Evolutionary conservation across 2,797 vertebrate genomes (phyloP).

Genomic region (Adrianichthys oophorus): DNA sequence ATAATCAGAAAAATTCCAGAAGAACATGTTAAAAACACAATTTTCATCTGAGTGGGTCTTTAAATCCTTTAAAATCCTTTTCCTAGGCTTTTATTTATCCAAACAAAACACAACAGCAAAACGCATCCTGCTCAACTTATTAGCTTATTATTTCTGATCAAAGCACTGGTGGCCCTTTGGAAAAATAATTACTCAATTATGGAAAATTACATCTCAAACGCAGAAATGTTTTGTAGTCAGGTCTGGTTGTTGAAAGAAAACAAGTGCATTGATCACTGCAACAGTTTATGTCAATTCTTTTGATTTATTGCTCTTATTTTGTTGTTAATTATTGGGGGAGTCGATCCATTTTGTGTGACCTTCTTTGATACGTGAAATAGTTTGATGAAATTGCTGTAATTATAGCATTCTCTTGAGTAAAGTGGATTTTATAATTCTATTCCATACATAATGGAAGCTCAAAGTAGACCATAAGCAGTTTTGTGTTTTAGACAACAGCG

Average conservation of each 20-base stretch:
- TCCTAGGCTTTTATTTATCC: no score
- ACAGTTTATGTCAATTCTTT: not conserved
- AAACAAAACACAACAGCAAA: no score
- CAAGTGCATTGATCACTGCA: not conserved
- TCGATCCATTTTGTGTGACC: not conserved
- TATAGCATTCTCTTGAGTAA: not conserved
- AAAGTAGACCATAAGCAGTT: no score
- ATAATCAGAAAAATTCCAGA: no score
- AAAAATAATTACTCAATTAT: not conserved
- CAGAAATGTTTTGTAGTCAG: not conserved
- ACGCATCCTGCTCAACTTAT: not conserved
- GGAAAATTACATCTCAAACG: not conserved
- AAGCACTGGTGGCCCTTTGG: not conserved
- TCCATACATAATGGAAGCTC: not conserved
- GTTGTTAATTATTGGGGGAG: not conserved
- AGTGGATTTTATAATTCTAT: not conserved
- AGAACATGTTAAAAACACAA: no score
- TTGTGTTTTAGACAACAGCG: not conserved
- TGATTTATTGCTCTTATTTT: not conserved
- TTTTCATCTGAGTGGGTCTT: no score
- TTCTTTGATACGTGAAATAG: not conserved
- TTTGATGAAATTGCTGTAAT: not conserved
- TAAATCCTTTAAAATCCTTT: no score
- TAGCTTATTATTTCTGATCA: not conserved
- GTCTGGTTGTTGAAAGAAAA: not conserved